These are phyloP conservation scores for Actinia tenebrosa DNA, from an alignment of 64 coral and sea anemone species.

Conservation along the genomic window DNA sequence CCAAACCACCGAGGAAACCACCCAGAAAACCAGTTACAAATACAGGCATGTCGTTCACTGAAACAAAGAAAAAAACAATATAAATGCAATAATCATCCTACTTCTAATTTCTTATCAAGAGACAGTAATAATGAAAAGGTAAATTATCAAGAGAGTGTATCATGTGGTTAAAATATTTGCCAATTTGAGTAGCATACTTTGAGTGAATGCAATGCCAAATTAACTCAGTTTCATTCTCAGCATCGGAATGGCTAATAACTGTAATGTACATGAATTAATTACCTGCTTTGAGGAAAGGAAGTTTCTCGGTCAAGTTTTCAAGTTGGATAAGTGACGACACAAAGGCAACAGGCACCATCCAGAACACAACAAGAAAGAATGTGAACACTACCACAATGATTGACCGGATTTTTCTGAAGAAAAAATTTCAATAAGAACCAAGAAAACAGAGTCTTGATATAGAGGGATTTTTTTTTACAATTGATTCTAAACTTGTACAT, in stretches of 20 bases:
- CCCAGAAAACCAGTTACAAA: conserved; percentile 41
- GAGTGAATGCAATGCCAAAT: too few relatives aligned
- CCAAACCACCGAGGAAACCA: conserved; percentile 30
- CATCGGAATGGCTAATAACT: too few relatives aligned
- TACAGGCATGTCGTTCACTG: not conserved
- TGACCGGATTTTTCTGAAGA: not conserved
- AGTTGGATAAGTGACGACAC: conserved; percentile 41
- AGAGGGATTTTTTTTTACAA: too few relatives aligned
- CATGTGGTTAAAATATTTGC: not conserved
- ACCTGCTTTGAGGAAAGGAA: conserved; percentile 39
- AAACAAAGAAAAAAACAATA: not conserved
- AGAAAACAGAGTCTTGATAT: not conserved
- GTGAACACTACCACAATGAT: conserved; percentile 5
- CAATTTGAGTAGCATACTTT: too few relatives aligned
- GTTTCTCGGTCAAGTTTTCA: conserved; percentile 26
- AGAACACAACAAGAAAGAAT: conserved; percentile 42
- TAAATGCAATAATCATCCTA: not conserved
- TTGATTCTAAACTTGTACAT: too few relatives aligned
- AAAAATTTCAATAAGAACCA: not conserved
- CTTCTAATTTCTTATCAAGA: too few relatives aligned
- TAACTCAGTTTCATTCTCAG: too few relatives aligned
- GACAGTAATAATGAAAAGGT: too few relatives aligned
- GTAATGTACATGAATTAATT: not conserved
- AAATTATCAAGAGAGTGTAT: not conserved
- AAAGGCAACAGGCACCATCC: conserved; percentile 33